Evolutionary conservation across 2,113 vertebrate species (phyloP).

Genomic region (Phodopus roborovskii): DNA sequence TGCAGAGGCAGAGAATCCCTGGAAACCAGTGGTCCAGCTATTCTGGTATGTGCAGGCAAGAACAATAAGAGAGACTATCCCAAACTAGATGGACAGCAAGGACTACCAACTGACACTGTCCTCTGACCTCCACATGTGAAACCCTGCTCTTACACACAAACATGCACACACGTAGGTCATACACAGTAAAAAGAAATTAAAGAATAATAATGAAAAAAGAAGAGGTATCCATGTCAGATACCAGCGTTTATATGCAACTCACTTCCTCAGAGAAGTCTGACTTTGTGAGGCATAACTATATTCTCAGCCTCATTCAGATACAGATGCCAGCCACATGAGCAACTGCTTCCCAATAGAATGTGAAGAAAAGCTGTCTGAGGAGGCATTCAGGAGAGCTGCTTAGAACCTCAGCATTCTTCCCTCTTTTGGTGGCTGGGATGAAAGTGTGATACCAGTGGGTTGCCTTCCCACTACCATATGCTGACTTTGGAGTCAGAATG

Average conservation of each 20-base stretch:
- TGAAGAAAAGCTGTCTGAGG: neutral
- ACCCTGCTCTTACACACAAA: neutral
- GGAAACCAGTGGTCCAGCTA: neutral
- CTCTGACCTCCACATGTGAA: neutral
- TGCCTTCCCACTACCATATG: neutral
- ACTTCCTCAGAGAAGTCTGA: neutral
- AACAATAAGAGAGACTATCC: neutral
- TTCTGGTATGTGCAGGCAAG: too few relatives aligned
- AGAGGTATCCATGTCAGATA: neutral
- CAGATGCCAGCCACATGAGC: neutral
- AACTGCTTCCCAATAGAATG: neutral
- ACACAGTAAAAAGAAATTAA: neutral
- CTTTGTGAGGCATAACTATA: neutral
- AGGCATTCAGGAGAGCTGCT: neutral
- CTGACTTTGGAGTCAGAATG: neutral
- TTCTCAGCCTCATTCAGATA: neutral
- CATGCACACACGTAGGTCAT: neutral
- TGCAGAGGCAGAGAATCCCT: neutral
- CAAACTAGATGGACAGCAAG: neutral
- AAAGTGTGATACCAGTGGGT: accelerated
- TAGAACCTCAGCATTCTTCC: neutral
- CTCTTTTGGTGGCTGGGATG: neutral
- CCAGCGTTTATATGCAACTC: neutral
- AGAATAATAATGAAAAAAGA: neutral
- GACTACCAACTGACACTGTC: neutral